Conservation (phyloP, 1,140 invertebrate genomes). For the Diachasmimorpha longicaudata region DNA sequence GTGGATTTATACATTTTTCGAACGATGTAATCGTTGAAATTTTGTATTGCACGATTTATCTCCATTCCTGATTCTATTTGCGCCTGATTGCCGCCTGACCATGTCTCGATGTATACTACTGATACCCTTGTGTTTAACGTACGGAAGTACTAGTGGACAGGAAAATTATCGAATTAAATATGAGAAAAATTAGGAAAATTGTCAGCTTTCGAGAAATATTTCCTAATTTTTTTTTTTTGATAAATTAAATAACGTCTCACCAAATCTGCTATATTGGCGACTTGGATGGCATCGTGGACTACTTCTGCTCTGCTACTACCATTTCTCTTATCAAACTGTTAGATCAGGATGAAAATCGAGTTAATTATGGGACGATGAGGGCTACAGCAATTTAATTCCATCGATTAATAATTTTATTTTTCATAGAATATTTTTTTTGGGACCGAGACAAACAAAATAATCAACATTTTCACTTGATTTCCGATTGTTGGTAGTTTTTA, state of each 20-base stretch:
- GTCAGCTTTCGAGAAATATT: too few species aligned
- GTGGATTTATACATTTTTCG: conserved; percentile 81
- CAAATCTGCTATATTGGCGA: conserved; percentile 95
- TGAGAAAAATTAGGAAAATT: too few species aligned
- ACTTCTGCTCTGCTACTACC: conserved; percentile 88
- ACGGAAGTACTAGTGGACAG: conserved; percentile 83
- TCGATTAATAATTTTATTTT: too few species aligned
- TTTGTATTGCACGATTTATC: conserved; percentile 82
- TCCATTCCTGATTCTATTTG: conserved; percentile 81
- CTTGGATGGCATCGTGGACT: conserved; percentile 93
- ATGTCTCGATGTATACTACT: conserved; percentile 95
- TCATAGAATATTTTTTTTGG: too few species aligned
- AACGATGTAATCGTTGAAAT: conserved; percentile 89
- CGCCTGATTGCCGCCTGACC: conserved; percentile 88
- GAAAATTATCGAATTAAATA: background rate
- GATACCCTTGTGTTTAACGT: conserved; percentile 91
- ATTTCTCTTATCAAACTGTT: conserved; percentile 86
- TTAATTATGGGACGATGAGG: background rate
- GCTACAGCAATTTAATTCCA: too few species aligned
- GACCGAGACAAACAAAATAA: too few species aligned
- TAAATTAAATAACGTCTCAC: conserved; percentile 64
- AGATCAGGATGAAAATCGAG: background rate
- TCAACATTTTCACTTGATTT: too few species aligned
- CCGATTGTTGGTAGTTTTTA: too few species aligned
- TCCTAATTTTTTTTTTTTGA: too few species aligned